Percentiles rank a stretch among this genome's conserved stretches.
Evolutionary conservation across 2,797 vertebrate genomes (phyloP).

Genomic region (Eulemur albifrons): DNA sequence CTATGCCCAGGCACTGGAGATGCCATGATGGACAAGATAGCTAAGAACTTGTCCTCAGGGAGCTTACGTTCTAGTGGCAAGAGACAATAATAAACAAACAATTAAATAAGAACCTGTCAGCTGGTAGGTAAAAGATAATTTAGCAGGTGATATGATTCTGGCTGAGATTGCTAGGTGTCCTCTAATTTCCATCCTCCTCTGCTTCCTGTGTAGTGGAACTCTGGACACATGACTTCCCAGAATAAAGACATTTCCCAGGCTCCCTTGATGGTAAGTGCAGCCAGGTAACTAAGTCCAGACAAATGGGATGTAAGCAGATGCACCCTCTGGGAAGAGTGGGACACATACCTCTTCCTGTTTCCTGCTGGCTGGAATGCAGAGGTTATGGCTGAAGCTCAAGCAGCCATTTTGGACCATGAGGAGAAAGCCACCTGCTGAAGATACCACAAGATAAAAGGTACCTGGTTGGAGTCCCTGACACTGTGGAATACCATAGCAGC

Average conservation of each 20-base stretch:
- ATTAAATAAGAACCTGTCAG: not conserved
- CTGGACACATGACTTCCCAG: not conserved
- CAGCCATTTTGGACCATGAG: not conserved
- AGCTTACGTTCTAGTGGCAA: not conserved
- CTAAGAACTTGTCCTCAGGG: not conserved
- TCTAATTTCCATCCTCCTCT: not conserved
- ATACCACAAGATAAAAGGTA: not conserved
- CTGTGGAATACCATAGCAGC: not conserved
- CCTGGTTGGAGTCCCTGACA: not conserved
- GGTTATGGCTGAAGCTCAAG: not conserved
- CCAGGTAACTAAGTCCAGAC: not conserved
- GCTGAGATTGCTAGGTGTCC: not conserved
- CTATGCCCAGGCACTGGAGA: not conserved
- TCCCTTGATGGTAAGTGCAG: not conserved
- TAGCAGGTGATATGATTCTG: not conserved
- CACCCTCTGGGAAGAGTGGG: not conserved
- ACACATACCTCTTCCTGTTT: not conserved
- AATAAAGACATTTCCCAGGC: not conserved
- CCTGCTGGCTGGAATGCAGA: not conserved
- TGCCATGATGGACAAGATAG: too few relatives aligned
- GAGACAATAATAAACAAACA: not conserved
- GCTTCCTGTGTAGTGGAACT: not conserved
- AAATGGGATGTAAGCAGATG: not conserved
- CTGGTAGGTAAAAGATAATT: not conserved
- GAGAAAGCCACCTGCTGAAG: not conserved